Percentiles rank a stretch among this genome's conserved stretches.
These are phyloP conservation scores for Oxyura jamaicensis DNA, from an alignment of 2,113 vertebrate genomes.

Conservation along the genomic window DNA sequence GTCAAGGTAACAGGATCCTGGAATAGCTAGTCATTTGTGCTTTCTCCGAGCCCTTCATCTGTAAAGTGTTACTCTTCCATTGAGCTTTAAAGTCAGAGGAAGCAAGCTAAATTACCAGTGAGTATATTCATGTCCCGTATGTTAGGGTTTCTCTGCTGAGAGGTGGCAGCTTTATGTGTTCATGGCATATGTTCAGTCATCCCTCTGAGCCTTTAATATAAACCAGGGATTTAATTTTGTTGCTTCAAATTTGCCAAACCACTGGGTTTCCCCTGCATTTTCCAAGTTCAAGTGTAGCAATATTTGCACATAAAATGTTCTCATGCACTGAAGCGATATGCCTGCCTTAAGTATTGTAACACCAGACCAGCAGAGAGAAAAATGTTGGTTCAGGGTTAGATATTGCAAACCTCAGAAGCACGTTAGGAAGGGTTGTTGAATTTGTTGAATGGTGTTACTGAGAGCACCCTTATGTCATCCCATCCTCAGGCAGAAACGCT, in stretches of 20 bases:
- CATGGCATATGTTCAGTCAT: constrained; percentile 14
- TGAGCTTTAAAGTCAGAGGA: constrained; percentile 2
- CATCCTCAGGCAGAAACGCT: neutral
- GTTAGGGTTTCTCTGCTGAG: neutral
- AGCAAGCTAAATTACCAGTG: neutral
- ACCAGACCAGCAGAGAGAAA: neutral
- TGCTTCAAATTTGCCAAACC: neutral
- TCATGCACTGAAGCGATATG: neutral
- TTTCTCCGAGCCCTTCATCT: neutral
- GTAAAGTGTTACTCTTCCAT: neutral
- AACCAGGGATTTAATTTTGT: neutral
- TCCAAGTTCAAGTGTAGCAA: neutral
- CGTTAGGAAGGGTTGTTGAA: neutral
- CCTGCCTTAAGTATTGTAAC: neutral
- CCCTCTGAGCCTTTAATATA: neutral
- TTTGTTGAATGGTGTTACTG: neutral
- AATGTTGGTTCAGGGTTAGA: neutral
- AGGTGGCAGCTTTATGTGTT: constrained; percentile 17
- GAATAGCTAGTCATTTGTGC: neutral
- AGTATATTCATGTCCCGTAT: neutral
- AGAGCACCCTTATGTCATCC: neutral
- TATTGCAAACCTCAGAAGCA: neutral
- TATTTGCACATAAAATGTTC: accelerated
- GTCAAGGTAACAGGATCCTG: neutral
- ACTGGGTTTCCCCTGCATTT: neutral